These are phyloP conservation scores for Ectemnius lituratus DNA, from an alignment of 2,888 invertebrate genomes.

Conservation along the genomic window DNA sequence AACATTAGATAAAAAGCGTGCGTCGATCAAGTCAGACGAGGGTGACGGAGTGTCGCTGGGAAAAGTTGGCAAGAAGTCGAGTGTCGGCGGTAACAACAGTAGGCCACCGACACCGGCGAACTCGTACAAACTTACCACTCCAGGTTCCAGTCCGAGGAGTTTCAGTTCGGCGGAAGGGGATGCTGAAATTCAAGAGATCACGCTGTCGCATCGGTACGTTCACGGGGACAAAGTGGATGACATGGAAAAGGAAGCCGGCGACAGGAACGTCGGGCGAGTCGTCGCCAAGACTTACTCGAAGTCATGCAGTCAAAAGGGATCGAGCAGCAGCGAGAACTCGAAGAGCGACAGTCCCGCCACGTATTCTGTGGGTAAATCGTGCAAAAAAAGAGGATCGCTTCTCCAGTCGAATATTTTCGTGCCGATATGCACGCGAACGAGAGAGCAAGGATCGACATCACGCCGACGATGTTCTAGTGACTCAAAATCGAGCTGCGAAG, in stretches of 20 bases:
- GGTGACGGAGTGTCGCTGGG: background rate
- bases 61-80: background rate
- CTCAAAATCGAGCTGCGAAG: background rate
- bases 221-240: constrained; percentile 21
- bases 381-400: constrained; percentile 30
- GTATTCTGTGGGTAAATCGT: constrained; percentile 29
- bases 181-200: constrained; percentile 51
- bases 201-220: constrained; percentile 47
- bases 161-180: constrained; percentile 33
- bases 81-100: constrained; percentile 11
- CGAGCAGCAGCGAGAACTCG: background rate
- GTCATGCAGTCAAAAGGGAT: constrained; percentile 2
- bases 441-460: background rate
- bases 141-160: constrained; percentile 25
- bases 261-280: background rate
- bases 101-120: background rate
- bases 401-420: constrained; percentile 32
- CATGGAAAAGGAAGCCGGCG: constrained; percentile 16
- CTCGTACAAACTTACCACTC: background rate
- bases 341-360: constrained; percentile 15
- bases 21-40: constrained; percentile 2
- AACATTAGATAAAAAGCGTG: background rate
- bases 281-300: constrained; percentile 30
- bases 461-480: background rate
- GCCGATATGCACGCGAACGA: background rate